Evolutionary conservation across 2,113 vertebrate species (phyloP).

Genomic region (Aramus guarauna): DNA sequence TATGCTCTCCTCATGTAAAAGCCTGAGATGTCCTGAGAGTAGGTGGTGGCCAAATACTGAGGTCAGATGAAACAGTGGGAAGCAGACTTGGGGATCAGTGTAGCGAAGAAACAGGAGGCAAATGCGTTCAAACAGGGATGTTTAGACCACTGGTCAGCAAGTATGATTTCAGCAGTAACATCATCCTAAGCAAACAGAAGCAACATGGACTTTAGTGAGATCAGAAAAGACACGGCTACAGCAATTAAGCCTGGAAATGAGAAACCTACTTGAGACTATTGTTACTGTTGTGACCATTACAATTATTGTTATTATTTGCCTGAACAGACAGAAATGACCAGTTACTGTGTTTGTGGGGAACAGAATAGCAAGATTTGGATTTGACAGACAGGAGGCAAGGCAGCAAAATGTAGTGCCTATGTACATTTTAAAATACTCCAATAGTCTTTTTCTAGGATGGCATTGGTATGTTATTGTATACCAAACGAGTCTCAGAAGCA

Average conservation of each 20-base stretch:
- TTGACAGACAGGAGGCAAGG: neutral
- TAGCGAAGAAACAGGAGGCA: neutral
- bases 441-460: neutral
- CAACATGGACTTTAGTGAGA: neutral
- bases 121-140: neutral
- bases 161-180: neutral
- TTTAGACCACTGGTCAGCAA: neutral
- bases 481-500: neutral
- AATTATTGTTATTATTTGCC: neutral
- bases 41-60: neutral
- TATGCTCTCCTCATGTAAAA: neutral
- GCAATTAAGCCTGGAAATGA: neutral
- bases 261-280: neutral
- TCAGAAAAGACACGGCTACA: neutral
- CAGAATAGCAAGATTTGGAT: neutral
- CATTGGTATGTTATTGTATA: neutral
- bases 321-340: neutral
- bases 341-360: neutral
- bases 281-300: neutral
- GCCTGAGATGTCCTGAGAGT: fast-evolving
- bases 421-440: neutral
- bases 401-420: neutral
- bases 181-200: neutral
- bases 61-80: neutral
- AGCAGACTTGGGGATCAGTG: neutral